phyloP scores from a whole-genome alignment of 2,888 invertebrate species.

The Leptinotarsa rubiginosa region DNA sequence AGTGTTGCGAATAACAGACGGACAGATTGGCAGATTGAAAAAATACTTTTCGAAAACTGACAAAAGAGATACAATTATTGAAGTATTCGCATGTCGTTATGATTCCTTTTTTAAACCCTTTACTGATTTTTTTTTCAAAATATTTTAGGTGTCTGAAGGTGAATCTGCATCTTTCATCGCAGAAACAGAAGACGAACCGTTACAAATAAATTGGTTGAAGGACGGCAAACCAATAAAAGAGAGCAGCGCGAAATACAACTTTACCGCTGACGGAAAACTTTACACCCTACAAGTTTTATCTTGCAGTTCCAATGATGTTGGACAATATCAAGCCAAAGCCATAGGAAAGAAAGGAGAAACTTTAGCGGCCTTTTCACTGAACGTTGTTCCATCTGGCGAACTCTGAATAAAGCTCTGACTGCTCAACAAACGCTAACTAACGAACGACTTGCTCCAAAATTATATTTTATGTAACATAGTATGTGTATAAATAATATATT shows the following conservation, averaged over 20 bases:
- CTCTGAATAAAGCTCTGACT: slow-evolving; percentile 61
- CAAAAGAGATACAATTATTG: too few species aligned
- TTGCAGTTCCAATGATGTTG: slow-evolving; percentile 81
- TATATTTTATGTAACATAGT: slow-evolving; percentile 59
- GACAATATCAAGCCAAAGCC: slow-evolving; percentile 89
- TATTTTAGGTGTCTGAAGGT: slow-evolving; percentile 72
- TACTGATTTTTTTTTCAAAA: background rate
- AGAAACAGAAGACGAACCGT: slow-evolving; percentile 79
- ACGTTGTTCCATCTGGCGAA: slow-evolving; percentile 74
- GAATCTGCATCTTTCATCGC: slow-evolving; percentile 85
- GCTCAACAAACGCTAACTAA: slow-evolving; percentile 53
- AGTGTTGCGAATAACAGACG: too few species aligned
- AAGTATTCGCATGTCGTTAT: too few species aligned
- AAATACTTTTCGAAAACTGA: too few species aligned
- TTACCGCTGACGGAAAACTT: slow-evolving; percentile 84
- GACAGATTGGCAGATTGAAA: too few species aligned
- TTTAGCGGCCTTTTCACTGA: slow-evolving; percentile 87
- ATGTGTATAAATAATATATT: slow-evolving; percentile 55
- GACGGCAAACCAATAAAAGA: slow-evolving; percentile 92
- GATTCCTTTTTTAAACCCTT: background rate
- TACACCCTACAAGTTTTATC: slow-evolving; percentile 83
- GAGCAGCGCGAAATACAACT: slow-evolving; percentile 79
- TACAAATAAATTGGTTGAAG: slow-evolving; percentile 87
- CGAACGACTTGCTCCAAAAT: slow-evolving; percentile 65
- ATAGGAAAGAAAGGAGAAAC: slow-evolving; percentile 89